Evolutionary conservation across 2,797 vertebrate genomes (phyloP), one percentile per base, ranked within the genome.

Genomic region (Pangasius mekongensis): DNA sequence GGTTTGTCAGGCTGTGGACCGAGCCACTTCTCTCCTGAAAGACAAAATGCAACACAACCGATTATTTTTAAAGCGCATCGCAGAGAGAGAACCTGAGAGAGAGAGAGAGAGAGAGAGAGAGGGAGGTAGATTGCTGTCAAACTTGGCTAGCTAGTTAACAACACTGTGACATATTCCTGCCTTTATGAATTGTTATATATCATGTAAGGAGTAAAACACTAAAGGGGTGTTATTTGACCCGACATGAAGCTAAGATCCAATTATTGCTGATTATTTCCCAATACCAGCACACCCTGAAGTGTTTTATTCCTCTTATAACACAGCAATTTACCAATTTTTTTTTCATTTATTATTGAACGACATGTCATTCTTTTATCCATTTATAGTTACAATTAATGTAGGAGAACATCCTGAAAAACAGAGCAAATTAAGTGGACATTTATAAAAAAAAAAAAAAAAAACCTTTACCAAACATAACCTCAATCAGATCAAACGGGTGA

Each of bases 21-120:
- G n/a, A n/a, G n/a, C n/a, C n/a, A n/a, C n/a, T n/a, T n/a, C n/a
- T n/a, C n/a, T n/a, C n/a, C n/a, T n/a, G n/a, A n/a, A n/a, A n/a
- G n/a, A n/a, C n/a, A n/a, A n/a, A n/a, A n/a, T n/a, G n/a, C n/a
- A n/a, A n/a, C n/a, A n/a, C n/a, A n/a, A n/a, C n/a, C n/a, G n/a
- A n/a, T n/a, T n/a, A n/a, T n/a, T 95, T 92, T 99, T 90, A 89
- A 99, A 98, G 36, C 98, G 95, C 98, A 99, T 98, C 1, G 98
- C 97, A 0, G 90, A 8, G 86, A 99, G 87, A 33, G 91, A 96
- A 77, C 95, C 98, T 99, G 85, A 33, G 0, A 39, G 20, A 33
- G 0, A 39, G 24, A 56, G 22, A 20, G 56, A 22, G 69, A 71
- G 2, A 71, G 33, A 7, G 20, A 39, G 36, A 39, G 2, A 39